These are phyloP conservation scores for Sebastes iracundus DNA, from an alignment of 2,797 vertebrate genomes.

Conservation along the genomic window DNA sequence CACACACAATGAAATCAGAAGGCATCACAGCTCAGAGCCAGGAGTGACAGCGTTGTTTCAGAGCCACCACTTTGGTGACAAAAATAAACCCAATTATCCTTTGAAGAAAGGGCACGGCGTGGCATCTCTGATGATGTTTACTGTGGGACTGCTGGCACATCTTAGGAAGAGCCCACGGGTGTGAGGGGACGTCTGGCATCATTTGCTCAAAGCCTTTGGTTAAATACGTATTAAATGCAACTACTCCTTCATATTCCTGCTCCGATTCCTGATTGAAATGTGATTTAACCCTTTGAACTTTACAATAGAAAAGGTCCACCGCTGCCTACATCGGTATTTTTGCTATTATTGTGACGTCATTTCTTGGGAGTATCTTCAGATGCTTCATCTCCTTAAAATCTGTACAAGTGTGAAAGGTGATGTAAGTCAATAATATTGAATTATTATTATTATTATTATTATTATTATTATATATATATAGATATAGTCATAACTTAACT, in stretches of 20 bases:
- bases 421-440: too few relatives aligned
- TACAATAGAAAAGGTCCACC: too few relatives aligned
- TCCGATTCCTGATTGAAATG: conserved; percentile 23
- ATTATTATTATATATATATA: too few relatives aligned
- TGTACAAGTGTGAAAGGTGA: too few relatives aligned
- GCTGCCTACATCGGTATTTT: too few relatives aligned
- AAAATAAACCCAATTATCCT: conserved; percentile 85
- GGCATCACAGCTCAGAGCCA: conserved; percentile 77
- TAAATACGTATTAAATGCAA: conserved; percentile 46
- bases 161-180: conserved; percentile 53
- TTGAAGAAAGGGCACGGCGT: conserved; percentile 63
- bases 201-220: conserved; percentile 59
- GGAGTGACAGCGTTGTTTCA: conserved; percentile 82
- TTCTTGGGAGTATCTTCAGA: too few relatives aligned
- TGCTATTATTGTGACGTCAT: too few relatives aligned
- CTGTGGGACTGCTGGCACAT: conserved; percentile 59
- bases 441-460: too few relatives aligned
- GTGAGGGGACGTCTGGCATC: conserved; percentile 26
- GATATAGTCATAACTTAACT: too few relatives aligned
- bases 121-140: conserved; percentile 72
- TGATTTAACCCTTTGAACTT: not conserved
- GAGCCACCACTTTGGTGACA: conserved; percentile 77
- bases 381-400: too few relatives aligned
- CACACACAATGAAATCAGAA: conserved; percentile 74
- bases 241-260: not conserved